Evolutionary conservation across 35 echinoderm and acorn worm genomes (phyloP).

Genomic region (Heliocidaris erythrogramma): DNA sequence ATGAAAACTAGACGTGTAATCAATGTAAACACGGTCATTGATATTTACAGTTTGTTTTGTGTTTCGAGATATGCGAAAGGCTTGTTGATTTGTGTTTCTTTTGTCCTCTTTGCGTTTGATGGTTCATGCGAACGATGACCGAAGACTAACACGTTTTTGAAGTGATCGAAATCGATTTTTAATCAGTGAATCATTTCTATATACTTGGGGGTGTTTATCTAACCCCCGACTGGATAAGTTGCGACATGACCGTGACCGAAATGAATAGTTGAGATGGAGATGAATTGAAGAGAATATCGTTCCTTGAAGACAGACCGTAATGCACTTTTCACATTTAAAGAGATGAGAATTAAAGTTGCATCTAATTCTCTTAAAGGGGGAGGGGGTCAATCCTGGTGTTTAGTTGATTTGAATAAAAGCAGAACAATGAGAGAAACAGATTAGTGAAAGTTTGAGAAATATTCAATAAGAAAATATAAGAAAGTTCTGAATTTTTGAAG

Average conservation of each 20-base stretch:
- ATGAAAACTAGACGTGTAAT: background rate
- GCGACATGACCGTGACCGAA: background rate
- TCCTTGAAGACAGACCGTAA: background rate
- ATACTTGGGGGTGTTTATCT: background rate
- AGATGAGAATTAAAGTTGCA: too few relatives aligned
- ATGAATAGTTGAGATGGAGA: too few relatives aligned
- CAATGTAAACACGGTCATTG: background rate
- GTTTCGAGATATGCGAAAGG: background rate
- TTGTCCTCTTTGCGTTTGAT: background rate
- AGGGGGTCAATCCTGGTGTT: too few relatives aligned
- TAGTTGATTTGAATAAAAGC: too few relatives aligned
- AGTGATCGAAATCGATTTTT: background rate
- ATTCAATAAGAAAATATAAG: too few relatives aligned
- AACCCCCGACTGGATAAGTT: background rate
- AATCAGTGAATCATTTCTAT: background rate
- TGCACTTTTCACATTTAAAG: background rate
- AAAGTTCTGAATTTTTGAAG: too few relatives aligned
- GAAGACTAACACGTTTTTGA: background rate
- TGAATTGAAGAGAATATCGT: background rate
- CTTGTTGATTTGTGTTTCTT: too few relatives aligned
- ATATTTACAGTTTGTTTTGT: constrained; percentile 14
- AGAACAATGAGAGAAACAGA: too few relatives aligned
- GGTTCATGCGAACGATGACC: background rate
- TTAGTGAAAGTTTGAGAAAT: too few relatives aligned
- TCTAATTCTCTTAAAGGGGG: too few relatives aligned